Evolutionary conservation across 2,888 invertebrate species (phyloP).

Genomic region (Diaphora mendica): DNA sequence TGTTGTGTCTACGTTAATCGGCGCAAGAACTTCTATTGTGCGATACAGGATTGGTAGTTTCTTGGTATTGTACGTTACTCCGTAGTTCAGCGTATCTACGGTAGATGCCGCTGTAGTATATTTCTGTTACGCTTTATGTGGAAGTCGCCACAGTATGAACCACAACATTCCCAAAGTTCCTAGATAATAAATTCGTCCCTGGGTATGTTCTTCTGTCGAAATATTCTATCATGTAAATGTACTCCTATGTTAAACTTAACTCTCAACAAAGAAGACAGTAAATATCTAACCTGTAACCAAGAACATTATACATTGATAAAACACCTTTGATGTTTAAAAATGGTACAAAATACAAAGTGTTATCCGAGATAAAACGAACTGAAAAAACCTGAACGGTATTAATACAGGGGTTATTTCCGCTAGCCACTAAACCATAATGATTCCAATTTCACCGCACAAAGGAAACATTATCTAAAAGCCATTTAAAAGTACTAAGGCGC

Average conservation of each 20-base stretch:
- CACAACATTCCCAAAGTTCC: too few relatives aligned
- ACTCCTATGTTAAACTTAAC: background rate
- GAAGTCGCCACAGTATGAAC: too few relatives aligned
- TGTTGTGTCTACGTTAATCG: too few relatives aligned
- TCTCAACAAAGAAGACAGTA: background rate
- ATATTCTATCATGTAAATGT: too few relatives aligned
- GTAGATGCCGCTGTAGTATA: too few relatives aligned
- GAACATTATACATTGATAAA: background rate
- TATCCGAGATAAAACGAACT: slow-evolving; percentile 8
- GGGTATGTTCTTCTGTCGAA: too few relatives aligned
- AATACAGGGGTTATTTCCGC: slow-evolving; percentile 55
- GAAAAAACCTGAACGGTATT: slow-evolving; percentile 31
- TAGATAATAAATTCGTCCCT: too few relatives aligned
- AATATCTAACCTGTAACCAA: background rate
- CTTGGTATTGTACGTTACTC: too few relatives aligned
- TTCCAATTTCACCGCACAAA: slow-evolving; percentile 71
- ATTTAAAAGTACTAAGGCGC: slow-evolving; percentile 53
- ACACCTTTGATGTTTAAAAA: slow-evolving; percentile 1
- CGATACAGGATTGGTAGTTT: too few relatives aligned
- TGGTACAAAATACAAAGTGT: background rate
- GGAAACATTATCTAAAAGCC: slow-evolving; percentile 61
- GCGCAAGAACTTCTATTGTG: too few relatives aligned
- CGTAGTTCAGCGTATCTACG: too few relatives aligned
- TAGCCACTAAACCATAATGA: slow-evolving; percentile 67
- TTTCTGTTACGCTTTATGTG: too few relatives aligned